These are phyloP conservation scores for Spialia ferax DNA, from an alignment of 2,888 invertebrate species.

Conservation along the genomic window DNA sequence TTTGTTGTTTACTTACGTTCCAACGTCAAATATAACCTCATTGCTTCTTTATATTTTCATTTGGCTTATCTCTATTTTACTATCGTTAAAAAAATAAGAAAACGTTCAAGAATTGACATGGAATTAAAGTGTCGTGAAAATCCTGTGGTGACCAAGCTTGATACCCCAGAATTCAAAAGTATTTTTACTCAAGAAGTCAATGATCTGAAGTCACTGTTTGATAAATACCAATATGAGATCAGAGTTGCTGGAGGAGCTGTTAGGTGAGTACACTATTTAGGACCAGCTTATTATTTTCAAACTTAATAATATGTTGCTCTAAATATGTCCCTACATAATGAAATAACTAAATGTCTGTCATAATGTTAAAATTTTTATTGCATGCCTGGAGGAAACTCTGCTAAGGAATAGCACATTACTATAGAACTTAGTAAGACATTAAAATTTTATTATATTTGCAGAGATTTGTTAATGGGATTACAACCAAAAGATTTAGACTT, in stretches of 20 bases:
- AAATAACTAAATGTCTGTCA: no score
- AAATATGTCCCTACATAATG: no score
- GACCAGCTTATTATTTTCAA: no score
- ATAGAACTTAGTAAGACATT: no score
- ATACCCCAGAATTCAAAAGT: constrained; percentile 90
- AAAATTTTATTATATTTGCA: constrained; percentile 50
- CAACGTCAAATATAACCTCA: no score
- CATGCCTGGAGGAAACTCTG: no score
- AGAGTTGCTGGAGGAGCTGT: constrained; percentile 99
- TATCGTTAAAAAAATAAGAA: constrained; percentile 50
- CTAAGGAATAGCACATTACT: no score
- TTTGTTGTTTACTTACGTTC: no score
- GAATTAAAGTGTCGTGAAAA: constrained; percentile 78
- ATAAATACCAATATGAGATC: constrained; percentile 93
- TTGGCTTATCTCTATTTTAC: constrained; percentile 45
- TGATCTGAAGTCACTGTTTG: constrained; percentile 91
- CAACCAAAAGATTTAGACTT: constrained; percentile 98
- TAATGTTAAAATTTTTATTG: no score
- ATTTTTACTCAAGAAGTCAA: constrained; percentile 94
- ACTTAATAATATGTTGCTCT: no score
- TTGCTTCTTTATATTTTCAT: not conserved
- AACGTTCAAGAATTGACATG: constrained; percentile 65
- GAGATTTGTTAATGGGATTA: constrained; percentile 93
- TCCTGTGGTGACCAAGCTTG: constrained; percentile 90
- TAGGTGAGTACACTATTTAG: constrained; percentile 75